phyloP scores from a whole-genome alignment of 2,113 vertebrate species.

The Rhynchopsitta pachyrhyncha region DNA sequence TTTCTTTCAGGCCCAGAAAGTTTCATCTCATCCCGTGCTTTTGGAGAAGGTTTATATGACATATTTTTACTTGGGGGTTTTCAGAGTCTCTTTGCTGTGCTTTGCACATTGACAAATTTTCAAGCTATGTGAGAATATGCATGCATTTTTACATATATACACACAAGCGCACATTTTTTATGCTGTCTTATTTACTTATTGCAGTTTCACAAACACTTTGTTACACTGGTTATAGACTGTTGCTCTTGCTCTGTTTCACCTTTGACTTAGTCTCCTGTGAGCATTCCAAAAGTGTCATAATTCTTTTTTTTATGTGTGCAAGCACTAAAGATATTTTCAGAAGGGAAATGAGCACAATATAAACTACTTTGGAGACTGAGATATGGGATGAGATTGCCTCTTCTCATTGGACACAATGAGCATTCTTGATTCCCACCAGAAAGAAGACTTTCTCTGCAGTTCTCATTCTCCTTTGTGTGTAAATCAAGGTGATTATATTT shows the following conservation, averaged over 20 bases:
- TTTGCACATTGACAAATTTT: background rate
- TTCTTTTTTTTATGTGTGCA: background rate
- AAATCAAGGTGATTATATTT: background rate
- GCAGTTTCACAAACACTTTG: background rate
- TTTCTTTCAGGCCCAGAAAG: background rate
- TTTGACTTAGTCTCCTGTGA: background rate
- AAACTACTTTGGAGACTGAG: background rate
- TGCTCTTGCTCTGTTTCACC: background rate
- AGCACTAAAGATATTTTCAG: background rate
- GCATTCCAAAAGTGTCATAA: no score
- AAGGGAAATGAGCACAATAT: accelerated
- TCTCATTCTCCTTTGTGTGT: background rate
- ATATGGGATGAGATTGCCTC: background rate
- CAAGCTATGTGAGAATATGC: background rate
- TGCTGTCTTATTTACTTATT: background rate
- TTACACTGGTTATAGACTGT: background rate
- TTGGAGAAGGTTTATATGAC: background rate
- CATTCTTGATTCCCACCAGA: background rate
- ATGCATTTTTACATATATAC: accelerated
- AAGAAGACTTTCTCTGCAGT: background rate
- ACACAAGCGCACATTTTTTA: background rate
- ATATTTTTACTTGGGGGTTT: background rate
- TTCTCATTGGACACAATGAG: background rate
- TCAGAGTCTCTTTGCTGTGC: background rate
- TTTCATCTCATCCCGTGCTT: background rate